A percentile compares a stretch with the other conserved stretches of the same genome.
Evolutionary conservation across 2,797 vertebrate genomes (phyloP).

Genomic region (Natrix natrix): DNA sequence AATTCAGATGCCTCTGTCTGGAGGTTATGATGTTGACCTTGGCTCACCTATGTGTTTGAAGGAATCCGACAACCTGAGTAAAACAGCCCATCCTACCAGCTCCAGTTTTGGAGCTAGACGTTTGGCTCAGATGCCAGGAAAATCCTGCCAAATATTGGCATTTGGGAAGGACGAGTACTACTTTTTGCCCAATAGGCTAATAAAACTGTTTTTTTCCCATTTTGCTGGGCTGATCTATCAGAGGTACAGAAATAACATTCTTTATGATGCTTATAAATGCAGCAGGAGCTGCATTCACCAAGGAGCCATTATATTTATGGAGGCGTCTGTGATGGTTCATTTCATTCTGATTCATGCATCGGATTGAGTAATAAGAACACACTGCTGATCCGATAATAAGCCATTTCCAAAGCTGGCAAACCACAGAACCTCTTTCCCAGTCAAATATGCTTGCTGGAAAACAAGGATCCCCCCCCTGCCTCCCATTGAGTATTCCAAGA

Average conservation of each 20-base stretch:
- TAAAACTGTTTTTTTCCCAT: slow-evolving; percentile 18
- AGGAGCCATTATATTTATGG: slow-evolving; percentile 37
- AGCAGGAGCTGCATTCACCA: slow-evolving; percentile 32
- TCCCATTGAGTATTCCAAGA: neutral
- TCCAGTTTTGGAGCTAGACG: too few species aligned
- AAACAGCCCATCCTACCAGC: neutral
- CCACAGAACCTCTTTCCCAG: neutral
- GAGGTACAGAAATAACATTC: slow-evolving; percentile 35
- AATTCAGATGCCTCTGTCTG: neutral
- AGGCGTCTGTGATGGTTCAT: slow-evolving; percentile 30
- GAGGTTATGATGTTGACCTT: neutral
- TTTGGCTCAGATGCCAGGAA: neutral
- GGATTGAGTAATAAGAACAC: slow-evolving; percentile 36
- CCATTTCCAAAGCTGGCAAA: slow-evolving; percentile 31
- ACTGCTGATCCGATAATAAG: slow-evolving; percentile 30
- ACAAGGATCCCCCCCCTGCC: neutral
- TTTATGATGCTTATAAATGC: slow-evolving; percentile 37
- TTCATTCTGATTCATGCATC: slow-evolving; percentile 34
- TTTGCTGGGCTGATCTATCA: slow-evolving; percentile 32
- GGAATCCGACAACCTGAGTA: neutral
- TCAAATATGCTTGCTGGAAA: slow-evolving; percentile 1
- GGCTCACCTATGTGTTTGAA: neutral
- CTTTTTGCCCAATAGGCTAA: neutral
- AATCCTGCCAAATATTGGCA: neutral
- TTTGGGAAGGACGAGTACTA: neutral